phyloP scores from a whole-genome alignment of 2,113 vertebrate genomes.

The Ptilorrhoa leucosticta region DNA sequence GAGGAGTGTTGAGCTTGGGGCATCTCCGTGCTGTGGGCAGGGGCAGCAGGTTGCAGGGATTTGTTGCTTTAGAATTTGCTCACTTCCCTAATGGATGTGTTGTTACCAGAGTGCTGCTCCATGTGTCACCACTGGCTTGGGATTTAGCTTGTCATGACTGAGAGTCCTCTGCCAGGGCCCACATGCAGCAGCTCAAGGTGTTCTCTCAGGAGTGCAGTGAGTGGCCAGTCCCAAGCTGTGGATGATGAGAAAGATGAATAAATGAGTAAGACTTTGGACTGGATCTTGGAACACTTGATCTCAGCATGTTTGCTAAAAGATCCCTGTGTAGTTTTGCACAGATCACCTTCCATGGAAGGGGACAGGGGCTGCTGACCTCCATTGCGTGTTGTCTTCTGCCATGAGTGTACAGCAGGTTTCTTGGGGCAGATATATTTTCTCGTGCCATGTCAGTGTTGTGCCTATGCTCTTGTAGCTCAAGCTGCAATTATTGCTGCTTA shows the following conservation, averaged over 20 bases:
- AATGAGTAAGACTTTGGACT: background rate
- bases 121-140: background rate
- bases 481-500: background rate
- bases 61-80: background rate
- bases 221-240: background rate
- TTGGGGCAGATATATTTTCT: background rate
- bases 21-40: background rate
- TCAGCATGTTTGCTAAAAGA: background rate
- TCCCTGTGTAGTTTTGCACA: background rate
- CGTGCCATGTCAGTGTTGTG: fast-evolving
- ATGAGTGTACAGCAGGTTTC: background rate
- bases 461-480: background rate
- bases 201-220: background rate
- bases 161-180: background rate
- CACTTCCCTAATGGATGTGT: fast-evolving
- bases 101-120: background rate
- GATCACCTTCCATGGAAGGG: conserved; percentile 53
- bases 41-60: background rate
- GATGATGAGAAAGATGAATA: background rate
- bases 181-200: fast-evolving
- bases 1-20: fast-evolving
- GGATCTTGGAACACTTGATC: background rate
- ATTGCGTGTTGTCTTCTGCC: background rate
- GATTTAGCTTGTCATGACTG: background rate
- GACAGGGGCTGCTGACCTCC: background rate